phyloP scores from a whole-genome alignment of 2,113 vertebrate genomes.

The Phaethon lepturus region DNA sequence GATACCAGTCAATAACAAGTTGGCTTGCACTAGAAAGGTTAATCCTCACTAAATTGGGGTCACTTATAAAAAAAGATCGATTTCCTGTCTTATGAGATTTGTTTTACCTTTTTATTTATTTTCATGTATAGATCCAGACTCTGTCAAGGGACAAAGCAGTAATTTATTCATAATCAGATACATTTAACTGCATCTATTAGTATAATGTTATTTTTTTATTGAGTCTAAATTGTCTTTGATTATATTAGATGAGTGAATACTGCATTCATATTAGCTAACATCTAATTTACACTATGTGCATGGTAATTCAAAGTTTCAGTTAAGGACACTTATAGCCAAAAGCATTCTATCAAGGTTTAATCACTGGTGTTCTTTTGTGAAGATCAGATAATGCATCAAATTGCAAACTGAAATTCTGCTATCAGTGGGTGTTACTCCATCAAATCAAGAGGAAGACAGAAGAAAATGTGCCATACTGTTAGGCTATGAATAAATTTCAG shows the following conservation, averaged over 20 bases:
- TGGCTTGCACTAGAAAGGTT: neutral
- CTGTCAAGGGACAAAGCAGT: neutral
- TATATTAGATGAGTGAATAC: neutral
- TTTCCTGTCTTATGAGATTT: neutral
- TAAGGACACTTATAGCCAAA: neutral
- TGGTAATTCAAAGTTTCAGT: constrained; percentile 1
- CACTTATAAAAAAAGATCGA: neutral
- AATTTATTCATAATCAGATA: neutral
- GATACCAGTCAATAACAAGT: neutral
- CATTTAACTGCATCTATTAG: neutral
- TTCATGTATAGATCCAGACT: neutral
- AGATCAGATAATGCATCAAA: neutral
- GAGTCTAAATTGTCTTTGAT: neutral
- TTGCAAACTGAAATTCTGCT: neutral
- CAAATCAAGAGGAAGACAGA: neutral
- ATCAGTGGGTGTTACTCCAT: neutral
- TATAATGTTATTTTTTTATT: neutral
- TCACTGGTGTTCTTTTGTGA: neutral
- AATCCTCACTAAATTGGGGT: neutral
- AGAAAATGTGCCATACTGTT: neutral
- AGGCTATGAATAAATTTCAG: neutral
- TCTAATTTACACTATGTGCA: neutral
- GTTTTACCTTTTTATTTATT: neutral
- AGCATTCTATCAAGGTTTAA: neutral
- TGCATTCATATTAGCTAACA: neutral